Base-by-base conservation (phyloP, 1,140 invertebrate genomes). In the Maconellicoccus hirsutus region DNA sequence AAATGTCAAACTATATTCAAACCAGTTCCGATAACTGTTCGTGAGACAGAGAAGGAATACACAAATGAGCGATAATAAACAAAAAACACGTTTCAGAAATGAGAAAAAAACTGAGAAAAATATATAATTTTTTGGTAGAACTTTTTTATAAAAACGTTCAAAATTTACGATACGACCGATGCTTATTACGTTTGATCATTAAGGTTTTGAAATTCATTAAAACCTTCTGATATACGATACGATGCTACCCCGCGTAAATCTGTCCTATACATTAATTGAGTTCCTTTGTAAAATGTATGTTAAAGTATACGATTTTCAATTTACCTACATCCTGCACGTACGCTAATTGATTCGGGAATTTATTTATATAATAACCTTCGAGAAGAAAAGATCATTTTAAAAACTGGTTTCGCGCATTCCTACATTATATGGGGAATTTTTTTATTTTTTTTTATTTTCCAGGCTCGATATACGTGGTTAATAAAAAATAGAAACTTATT, bases 291-390 rank as follows among this genome's bases (percentile, higher is more conserved):
- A 52, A 52, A 52, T 52, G 42, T 52, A 52, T 52, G 42, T 52
- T 52, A 52, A 33, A 52, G 42, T 16, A 16, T 52, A 52, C n/a
- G 42, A 19, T 52, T 52, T 52, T 52, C 42, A 52, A 52, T 52
- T 52, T 52, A 52, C 42, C 42, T 52, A 52, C 42, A 52, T 52
- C 42, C 42, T 19, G n/a, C 42, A 52, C n/a, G 42, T 52, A 52
- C 42, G n/a, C 42, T 52, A 52, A 52, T 52, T 52, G 42, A 52
- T 52, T 52, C 42, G 42, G 42, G n/a, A 52, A 52, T 52, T 52
- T 52, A 52, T 52, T 52, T 52, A 52, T 52, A 52, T 52, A 52
- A 52, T 52, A 52, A 52, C 42, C 42, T 52, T 52, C 42, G 42
- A 52, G 42, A 52, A 52, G 10, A 52, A 52, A 52, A 52, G 42